A percentile compares a stretch with the other conserved stretches of the same genome.
These are phyloP conservation scores for Pyrgilauda ruficollis DNA, from an alignment of 2,113 vertebrate species.

Conservation along the genomic window DNA sequence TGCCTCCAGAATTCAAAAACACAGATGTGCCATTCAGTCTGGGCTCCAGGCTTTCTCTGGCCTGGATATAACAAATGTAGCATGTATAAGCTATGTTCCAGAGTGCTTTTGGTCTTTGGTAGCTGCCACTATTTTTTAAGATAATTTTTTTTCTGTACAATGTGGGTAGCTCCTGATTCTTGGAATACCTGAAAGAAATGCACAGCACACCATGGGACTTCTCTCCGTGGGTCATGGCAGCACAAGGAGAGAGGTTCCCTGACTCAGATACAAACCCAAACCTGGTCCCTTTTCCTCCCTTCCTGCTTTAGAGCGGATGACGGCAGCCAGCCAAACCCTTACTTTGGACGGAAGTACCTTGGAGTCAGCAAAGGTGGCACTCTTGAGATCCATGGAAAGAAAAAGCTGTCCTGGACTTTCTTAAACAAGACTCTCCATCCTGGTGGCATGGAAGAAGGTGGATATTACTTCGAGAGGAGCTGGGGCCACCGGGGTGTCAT, in stretches of 20 bases:
- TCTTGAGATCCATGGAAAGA: slow-evolving; percentile 87
- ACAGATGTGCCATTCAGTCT: not conserved
- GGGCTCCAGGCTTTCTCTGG: not conserved
- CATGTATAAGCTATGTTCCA: not conserved
- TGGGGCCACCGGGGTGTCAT: slow-evolving; percentile 96
- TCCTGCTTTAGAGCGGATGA: slow-evolving; percentile 81
- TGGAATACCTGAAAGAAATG: not conserved
- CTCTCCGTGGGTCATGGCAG: not conserved
- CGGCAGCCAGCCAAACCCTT: slow-evolving; percentile 71
- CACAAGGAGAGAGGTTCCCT: not conserved
- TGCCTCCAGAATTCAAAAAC: not conserved
- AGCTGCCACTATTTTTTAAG: not conserved
- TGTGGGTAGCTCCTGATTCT: not conserved
- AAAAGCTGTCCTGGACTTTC: slow-evolving; percentile 93
- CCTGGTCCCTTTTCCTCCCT: not conserved
- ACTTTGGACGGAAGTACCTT: slow-evolving; percentile 91
- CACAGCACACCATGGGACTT: not conserved
- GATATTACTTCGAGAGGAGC: slow-evolving; percentile 88
- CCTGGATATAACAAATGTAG: not conserved
- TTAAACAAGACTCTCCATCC: slow-evolving; percentile 89
- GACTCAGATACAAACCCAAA: not conserved
- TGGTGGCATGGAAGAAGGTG: slow-evolving; percentile 84
- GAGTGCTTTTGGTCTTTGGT: not conserved
- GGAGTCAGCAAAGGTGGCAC: slow-evolving; percentile 86
- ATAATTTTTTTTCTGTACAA: not conserved